Evolutionary conservation across 2,797 vertebrate species (phyloP).

Genomic region (Odontamblyopus rebecca): DNA sequence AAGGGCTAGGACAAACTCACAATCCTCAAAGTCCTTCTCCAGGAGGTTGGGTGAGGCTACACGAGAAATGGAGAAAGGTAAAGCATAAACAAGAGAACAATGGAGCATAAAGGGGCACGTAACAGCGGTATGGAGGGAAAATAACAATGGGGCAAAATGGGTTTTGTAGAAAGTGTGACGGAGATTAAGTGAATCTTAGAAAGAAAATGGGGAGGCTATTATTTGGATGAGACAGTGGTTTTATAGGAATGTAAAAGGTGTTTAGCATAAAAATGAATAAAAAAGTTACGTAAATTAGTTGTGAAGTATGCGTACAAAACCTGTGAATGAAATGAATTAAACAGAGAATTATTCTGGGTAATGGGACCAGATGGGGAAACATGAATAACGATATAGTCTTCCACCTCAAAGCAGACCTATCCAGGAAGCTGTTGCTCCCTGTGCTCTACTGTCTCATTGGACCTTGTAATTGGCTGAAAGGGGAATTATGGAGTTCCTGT

Average conservation of each 20-base stretch:
- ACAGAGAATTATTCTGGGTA: constrained; percentile 1
- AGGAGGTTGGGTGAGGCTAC: neutral
- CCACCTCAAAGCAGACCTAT: constrained; percentile 32
- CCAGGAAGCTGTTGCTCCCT: constrained; percentile 18
- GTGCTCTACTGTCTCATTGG: constrained; percentile 8
- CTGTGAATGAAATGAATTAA: neutral
- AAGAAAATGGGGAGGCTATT: constrained; percentile 25
- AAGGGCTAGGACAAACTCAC: constrained; percentile 6
- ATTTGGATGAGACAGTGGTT: constrained; percentile 5
- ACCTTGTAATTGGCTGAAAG: constrained; percentile 59
- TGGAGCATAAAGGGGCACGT: neutral
- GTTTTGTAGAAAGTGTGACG: constrained; percentile 22
- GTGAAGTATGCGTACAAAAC: neutral
- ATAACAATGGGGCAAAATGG: constrained; percentile 24
- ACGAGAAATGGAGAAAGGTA: neutral
- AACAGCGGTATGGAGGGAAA: constrained; percentile 20
- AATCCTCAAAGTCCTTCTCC: constrained; percentile 10
- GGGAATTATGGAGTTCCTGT: constrained; percentile 43
- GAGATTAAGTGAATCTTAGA: constrained; percentile 13
- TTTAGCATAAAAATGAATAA: constrained; percentile 29
- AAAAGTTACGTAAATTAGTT: neutral
- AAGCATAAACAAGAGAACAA: neutral
- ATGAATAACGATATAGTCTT: constrained; percentile 26
- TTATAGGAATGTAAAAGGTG: constrained; percentile 12
- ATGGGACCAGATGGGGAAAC: neutral